A percentile compares a stretch with the other conserved stretches of the same genome.
phyloP scores from a whole-genome alignment of 2,113 vertebrate genomes.

The Xiphophorus hellerii region DNA sequence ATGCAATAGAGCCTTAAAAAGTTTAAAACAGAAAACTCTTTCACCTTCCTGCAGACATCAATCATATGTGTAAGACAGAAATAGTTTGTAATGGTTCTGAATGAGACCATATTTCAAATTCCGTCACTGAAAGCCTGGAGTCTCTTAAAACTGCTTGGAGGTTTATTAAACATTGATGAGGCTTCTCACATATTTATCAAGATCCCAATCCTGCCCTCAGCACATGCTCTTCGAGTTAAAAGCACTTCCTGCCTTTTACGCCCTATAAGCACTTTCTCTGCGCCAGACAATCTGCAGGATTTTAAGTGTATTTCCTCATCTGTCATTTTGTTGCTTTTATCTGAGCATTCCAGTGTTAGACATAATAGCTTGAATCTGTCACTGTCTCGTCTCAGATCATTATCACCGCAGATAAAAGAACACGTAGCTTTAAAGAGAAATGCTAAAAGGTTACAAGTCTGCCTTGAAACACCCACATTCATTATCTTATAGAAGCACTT shows the following conservation, averaged over 20 bases:
- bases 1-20: not conserved
- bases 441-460: conserved; percentile 1
- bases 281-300: conserved; percentile 8
- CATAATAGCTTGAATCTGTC: conserved; percentile 11
- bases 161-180: conserved; percentile 62
- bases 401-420: not conserved
- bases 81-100: conserved; percentile 16
- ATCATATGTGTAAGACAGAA: not conserved
- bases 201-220: conserved; percentile 39
- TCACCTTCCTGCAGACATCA: not conserved
- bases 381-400: not conserved
- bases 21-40: not conserved
- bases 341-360: not conserved
- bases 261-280: conserved; percentile 34
- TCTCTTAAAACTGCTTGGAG: conserved; percentile 34
- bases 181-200: conserved; percentile 54
- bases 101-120: conserved; percentile 18
- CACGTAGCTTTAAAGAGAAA: not conserved
- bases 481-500: not conserved
- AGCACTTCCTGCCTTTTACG: conserved; percentile 10
- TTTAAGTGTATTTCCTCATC: conserved; percentile 16
- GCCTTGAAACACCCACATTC: not conserved
- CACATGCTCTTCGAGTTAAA: conserved; percentile 18
- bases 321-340: conserved; percentile 16
- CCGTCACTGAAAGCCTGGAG: conserved; percentile 34